Evolutionary conservation across 2,797 vertebrate species (phyloP), one percentile per base, ranked within the genome.

Genomic region (Setipinna tenuifilis): DNA sequence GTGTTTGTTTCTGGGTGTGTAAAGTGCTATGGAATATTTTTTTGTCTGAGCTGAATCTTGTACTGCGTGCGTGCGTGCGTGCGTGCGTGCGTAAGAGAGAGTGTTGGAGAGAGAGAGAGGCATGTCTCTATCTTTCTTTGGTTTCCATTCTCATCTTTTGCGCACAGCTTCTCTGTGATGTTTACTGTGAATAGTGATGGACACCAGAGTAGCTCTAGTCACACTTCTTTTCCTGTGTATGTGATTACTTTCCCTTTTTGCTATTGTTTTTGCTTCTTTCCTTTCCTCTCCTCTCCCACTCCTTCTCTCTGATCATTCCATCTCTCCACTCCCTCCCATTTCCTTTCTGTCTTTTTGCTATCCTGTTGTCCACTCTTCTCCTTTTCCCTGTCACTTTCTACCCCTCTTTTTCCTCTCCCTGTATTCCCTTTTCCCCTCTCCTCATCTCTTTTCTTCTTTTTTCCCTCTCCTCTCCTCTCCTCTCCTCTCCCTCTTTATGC

Each of bases 61-160:
- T 59, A 54, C 50, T 41, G 35, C 5, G 35, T 41, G 35, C 5
- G 35, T 41, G 35, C 0, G 59, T 61, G 61, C 82, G 12, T 83
- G 25, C 83, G 28, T 75, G 65, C 50, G 3, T 62, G 82, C 71
- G 44, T 88, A 86, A 87, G 86, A 87, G 87, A 87, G 25, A 84
- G 85, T 17, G 59, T 6, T 0, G 59, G 21, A 6, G 21, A 21
- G 11, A 21, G 59, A n/a, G 2, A 9, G 61, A 9, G 21, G 58
- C 58, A 19, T 7, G 58, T 21, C 19, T 59, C 5, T 11, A 59
- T 17, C 58, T 59, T 59, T 6, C 19, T 21, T 59, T 21, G 23
- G 25, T 25, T 68, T 68, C 62, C 14, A 68, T 68, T 68, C 9
- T 28, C 62, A 68, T 68, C 62, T 0, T 0, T 35, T 71, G 4